Percentiles rank a stretch among this genome's conserved stretches.
phyloP scores from a whole-genome alignment of 2,113 vertebrate genomes.

The Henicopernis longicauda region DNA sequence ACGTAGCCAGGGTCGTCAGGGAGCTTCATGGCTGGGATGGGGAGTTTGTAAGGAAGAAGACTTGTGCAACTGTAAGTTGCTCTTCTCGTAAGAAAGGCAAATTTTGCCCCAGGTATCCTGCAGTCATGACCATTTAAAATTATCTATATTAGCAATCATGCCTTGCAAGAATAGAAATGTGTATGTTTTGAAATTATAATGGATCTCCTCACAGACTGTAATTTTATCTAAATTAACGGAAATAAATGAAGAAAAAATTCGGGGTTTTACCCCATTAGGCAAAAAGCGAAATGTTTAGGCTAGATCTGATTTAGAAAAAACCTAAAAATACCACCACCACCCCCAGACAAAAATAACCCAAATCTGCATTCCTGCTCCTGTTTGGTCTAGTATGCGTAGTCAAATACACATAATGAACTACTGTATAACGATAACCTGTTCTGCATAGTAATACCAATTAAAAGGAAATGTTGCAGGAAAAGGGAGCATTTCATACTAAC shows the following conservation, averaged over 20 bases:
- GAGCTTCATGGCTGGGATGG: not conserved
- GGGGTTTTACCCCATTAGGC: not conserved
- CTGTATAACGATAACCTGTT: not conserved
- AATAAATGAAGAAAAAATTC: not conserved
- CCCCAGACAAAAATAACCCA: not conserved
- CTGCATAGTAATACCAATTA: not conserved
- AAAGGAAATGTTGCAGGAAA: not conserved
- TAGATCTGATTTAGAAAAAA: not conserved
- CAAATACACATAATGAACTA: not conserved
- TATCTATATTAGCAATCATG: slow-evolving; percentile 23
- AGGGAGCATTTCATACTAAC: not conserved
- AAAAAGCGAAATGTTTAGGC: not conserved
- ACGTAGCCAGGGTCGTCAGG: not conserved
- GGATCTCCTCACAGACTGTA: not conserved
- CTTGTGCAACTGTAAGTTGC: not conserved
- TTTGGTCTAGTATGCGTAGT: not conserved
- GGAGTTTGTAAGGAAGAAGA: not conserved
- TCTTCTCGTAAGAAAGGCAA: not conserved
- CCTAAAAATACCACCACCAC: not conserved
- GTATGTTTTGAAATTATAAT: not conserved
- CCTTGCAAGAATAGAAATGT: slow-evolving; percentile 53
- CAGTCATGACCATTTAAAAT: slow-evolving; percentile 22
- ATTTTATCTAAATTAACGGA: not conserved
- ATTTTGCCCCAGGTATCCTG: slow-evolving; percentile 31
- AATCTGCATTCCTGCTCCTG: not conserved